Conservation (phyloP, 1,140 invertebrate species). For the Metopolophium dirhodum region DNA sequence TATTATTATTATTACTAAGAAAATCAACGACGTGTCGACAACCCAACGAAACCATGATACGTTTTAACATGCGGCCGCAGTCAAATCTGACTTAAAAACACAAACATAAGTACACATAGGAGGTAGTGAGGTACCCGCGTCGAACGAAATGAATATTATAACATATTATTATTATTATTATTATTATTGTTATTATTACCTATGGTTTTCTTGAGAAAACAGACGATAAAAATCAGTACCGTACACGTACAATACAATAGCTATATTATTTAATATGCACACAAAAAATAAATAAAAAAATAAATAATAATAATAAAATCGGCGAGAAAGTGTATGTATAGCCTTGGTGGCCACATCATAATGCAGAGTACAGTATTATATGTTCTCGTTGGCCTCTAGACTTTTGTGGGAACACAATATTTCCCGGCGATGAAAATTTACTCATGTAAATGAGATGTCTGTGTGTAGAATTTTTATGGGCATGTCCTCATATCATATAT, state of each 20-base stretch:
- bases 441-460: slow-evolving; percentile 7
- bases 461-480: background rate
- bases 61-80: background rate
- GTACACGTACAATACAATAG: background rate
- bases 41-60: background rate
- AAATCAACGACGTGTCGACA: slow-evolving; percentile 23
- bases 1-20: background rate
- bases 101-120: background rate
- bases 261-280: background rate
- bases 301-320: background rate
- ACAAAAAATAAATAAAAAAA: background rate
- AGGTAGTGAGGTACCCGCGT: too few relatives aligned
- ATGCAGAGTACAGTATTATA: background rate
- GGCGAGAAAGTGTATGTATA: background rate
- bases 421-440: background rate
- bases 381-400: slow-evolving; percentile 27
- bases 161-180: background rate
- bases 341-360: background rate
- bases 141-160: background rate
- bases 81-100: background rate
- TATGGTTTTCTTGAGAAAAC: background rate
- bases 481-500: background rate
- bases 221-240: background rate
- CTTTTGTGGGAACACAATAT: slow-evolving; percentile 22
- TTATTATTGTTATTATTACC: background rate